Conservation (phyloP, 53 echinoderm and acorn worm genomes). For the Temnopleurus reevesii region DNA sequence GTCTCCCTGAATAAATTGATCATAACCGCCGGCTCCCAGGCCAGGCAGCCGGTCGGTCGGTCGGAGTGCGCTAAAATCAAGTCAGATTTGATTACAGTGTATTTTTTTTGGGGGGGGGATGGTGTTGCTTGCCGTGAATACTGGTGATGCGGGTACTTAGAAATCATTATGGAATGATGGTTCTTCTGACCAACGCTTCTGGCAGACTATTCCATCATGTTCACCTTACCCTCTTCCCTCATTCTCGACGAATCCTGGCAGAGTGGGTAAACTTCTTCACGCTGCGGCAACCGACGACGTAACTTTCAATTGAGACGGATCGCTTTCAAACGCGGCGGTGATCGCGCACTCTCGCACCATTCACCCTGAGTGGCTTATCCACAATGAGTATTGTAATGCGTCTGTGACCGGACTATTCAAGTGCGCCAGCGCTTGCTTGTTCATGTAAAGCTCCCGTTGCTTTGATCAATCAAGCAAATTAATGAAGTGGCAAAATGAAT, state of each 20-base stretch:
- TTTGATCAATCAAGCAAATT: slow-evolving; percentile 25
- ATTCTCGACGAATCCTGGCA: background rate
- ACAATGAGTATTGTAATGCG: slow-evolving; percentile 58
- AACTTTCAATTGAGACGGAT: slow-evolving; percentile 53
- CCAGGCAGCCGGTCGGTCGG: background rate
- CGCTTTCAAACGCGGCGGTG: slow-evolving; percentile 29
- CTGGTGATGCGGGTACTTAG: background rate
- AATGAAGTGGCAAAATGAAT: slow-evolving; percentile 29
- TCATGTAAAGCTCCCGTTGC: slow-evolving; percentile 32
- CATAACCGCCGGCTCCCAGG: background rate
- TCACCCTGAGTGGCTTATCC: background rate
- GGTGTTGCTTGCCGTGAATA: background rate
- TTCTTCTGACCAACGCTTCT: slow-evolving; percentile 21
- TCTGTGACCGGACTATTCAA: slow-evolving; percentile 38
- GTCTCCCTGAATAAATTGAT: background rate
- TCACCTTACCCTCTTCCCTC: background rate
- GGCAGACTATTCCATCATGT: slow-evolving; percentile 35
- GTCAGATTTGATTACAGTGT: background rate
- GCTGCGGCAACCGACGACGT: slow-evolving; percentile 37
- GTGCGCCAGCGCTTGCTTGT: slow-evolving; percentile 13
- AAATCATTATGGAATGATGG: slow-evolving; percentile 16
- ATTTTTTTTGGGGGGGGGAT: background rate
- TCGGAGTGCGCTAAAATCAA: background rate
- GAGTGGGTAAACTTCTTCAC: slow-evolving; percentile 49
- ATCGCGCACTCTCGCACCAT: background rate